phyloP scores from a whole-genome alignment of 2,113 vertebrate genomes.

The Prinia subflava region DNA sequence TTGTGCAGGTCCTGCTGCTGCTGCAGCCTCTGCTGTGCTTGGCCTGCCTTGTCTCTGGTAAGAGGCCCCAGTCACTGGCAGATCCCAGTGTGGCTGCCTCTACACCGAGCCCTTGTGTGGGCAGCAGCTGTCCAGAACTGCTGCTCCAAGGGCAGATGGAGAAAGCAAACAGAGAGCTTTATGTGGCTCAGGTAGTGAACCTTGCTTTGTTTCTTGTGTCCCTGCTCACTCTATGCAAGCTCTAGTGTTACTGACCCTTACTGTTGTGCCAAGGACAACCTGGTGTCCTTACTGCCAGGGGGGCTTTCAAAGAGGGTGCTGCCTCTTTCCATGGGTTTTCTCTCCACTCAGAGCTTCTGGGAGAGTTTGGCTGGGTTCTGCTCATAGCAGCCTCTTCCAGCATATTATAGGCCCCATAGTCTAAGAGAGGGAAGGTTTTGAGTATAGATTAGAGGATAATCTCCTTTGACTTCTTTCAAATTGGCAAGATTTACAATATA shows the following conservation, averaged over 20 bases:
- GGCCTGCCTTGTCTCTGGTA: not conserved
- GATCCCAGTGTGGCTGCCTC: not conserved
- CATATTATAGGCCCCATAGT: not conserved
- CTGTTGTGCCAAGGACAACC: not conserved
- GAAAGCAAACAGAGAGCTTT: not conserved
- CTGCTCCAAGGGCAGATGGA: not conserved
- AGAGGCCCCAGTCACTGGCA: not conserved
- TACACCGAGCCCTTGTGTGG: fast-evolving
- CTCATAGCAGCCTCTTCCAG: not conserved
- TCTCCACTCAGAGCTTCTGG: not conserved
- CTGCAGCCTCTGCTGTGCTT: not conserved
- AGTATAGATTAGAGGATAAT: not conserved
- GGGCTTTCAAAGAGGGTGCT: not conserved
- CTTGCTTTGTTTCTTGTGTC: not conserved
- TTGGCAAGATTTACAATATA: not conserved
- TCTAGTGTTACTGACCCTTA: not conserved
- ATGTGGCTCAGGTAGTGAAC: not conserved
- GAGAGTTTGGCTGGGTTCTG: not conserved
- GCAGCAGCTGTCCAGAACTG: not conserved
- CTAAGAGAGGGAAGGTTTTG: not conserved
- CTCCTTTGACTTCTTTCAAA: not conserved
- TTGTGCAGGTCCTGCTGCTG: not conserved
- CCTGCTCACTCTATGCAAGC: not conserved
- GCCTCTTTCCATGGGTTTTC: not conserved
- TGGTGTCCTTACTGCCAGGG: not conserved